A percentile compares a stretch with the other conserved stretches of the same genome.
Evolutionary conservation across 2,113 vertebrate genomes (phyloP).

Genomic region (Anarhynchus alexandrinus): DNA sequence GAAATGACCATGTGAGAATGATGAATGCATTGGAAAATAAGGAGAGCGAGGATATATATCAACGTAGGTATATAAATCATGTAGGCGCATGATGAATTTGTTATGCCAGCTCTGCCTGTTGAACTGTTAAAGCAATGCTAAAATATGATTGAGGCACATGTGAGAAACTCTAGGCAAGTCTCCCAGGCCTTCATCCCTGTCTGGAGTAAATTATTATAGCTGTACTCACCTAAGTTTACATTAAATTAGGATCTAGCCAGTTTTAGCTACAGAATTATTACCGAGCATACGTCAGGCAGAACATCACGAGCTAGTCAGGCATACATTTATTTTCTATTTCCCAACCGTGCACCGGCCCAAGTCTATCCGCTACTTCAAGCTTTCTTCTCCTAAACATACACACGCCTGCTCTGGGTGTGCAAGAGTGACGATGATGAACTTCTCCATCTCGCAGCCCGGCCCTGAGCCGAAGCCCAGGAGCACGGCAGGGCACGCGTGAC

Average conservation of each 20-base stretch:
- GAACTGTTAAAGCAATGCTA: slow-evolving; percentile 4
- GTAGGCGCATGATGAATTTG: slow-evolving; percentile 4
- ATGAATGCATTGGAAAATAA: slow-evolving; percentile 13
- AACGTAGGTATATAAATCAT: slow-evolving; percentile 13
- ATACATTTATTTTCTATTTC: neutral
- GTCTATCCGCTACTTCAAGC: fast-evolving
- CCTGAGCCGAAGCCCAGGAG: fast-evolving
- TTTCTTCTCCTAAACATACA: neutral
- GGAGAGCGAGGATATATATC: neutral
- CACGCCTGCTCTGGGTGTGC: neutral
- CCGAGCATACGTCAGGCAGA: neutral
- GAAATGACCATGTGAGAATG: slow-evolving; percentile 14
- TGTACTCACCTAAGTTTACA: neutral
- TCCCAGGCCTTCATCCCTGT: neutral
- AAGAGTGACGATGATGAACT: neutral
- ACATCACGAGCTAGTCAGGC: neutral
- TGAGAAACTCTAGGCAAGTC: neutral
- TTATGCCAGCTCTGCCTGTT: slow-evolving; percentile 8
- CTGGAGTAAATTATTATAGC: neutral
- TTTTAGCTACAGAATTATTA: neutral
- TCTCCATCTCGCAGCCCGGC: neutral
- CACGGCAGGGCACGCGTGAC: neutral
- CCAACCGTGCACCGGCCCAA: neutral
- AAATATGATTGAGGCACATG: slow-evolving; percentile 18
- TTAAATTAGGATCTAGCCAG: neutral